These are phyloP conservation scores for Ornithorhynchus anatinus DNA, from an alignment of 2,113 vertebrate species.

Conservation along the genomic window DNA sequence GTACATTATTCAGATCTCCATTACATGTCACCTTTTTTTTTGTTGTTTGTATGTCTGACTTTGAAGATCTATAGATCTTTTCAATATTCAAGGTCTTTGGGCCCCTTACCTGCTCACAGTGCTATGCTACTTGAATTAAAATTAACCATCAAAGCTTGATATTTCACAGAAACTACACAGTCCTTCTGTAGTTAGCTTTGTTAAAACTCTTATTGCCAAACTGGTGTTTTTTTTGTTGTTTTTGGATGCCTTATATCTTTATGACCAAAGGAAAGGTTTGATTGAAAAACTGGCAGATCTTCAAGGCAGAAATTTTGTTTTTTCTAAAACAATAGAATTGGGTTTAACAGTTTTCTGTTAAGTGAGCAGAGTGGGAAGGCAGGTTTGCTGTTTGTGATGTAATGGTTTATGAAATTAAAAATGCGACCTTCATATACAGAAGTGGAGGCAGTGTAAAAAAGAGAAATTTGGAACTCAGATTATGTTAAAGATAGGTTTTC, in stretches of 20 bases:
- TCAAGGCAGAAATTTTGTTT: constrained; percentile 19
- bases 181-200: constrained; percentile 39
- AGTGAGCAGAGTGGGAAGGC: neutral
- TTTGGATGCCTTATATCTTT: constrained; percentile 37
- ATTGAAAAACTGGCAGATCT: constrained; percentile 41
- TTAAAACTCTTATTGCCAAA: constrained; percentile 41
- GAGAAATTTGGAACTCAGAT: neutral
- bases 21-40: constrained; percentile 15
- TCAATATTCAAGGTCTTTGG: constrained; percentile 48
- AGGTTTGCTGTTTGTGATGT: neutral
- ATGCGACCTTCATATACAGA: neutral
- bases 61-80: constrained; percentile 64
- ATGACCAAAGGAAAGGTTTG: constrained; percentile 45
- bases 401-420: constrained; percentile 4
- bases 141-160: constrained; percentile 47
- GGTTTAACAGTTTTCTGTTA: constrained; percentile 3
- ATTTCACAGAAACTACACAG: constrained; percentile 32
- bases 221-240: constrained; percentile 39
- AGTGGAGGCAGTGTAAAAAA: neutral
- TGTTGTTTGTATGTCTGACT: constrained; percentile 11
- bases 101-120: constrained; percentile 25
- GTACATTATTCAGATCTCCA: constrained; percentile 47
- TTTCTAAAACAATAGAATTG: neutral
- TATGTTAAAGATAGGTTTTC: too few relatives aligned
- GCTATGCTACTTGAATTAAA: constrained; percentile 45